Base-by-base conservation (phyloP, 2,888 invertebrate genomes). In the Meiosimyza platycephala region DNA sequence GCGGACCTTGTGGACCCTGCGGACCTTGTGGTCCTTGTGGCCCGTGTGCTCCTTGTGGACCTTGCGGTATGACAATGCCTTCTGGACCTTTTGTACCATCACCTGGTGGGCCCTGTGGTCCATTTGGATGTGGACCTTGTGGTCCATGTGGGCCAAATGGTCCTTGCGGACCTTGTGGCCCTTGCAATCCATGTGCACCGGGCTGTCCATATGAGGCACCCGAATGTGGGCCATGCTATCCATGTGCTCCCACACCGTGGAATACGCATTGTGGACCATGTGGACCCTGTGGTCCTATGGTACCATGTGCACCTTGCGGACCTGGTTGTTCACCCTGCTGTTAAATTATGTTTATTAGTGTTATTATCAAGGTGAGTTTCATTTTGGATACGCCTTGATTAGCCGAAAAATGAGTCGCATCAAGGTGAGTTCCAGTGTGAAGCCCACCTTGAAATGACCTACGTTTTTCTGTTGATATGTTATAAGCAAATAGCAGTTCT, bases 311-410 rank as follows among this genome's bases (percentile, higher is more conserved):
- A 22, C 81, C 81, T 3, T 79, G 81, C 71, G 81, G 80, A 13
- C 81, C 81, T 40, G 40, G 40, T 40, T 40, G 40, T 40, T 40
- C 15, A 72, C 40, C 40, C 9, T 40, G 78, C 60, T 78, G 76
- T 71, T 78, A 76, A 47, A 16, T 48, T 66, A 73, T 51, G 13
- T 52, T 66, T 54, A 15, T 63, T 47, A 9, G 40, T 40, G 57
- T 62, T 63, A 15, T 75, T 78, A 75, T 81, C 81, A 81, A 80
- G 82, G 82, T 81, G 80, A 81, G 82, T 81, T 79, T 76, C 78
- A 78, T 76, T 77, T 76, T 69, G 79, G 72, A 79, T 79, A 78
- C 75, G 76, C 81, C 80, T 82, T 81, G 81, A 82, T 80, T 76
- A 76, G 78, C 79, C 74, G 72, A 72, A 73, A 78, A 55, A 33